phyloP scores from a whole-genome alignment of 2,888 invertebrate species.

The Apamea epomidion region DNA sequence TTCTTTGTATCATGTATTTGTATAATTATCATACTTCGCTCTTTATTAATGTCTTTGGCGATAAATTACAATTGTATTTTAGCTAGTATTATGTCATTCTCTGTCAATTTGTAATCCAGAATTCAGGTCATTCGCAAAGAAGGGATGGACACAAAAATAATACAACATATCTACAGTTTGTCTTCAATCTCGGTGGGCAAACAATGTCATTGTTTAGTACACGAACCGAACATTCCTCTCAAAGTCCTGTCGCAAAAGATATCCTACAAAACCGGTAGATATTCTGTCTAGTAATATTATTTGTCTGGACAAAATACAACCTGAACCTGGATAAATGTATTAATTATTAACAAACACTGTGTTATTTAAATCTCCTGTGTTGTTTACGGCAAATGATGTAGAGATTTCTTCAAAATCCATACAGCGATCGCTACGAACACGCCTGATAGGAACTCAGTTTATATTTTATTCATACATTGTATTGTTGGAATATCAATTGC shows the following conservation, averaged over 20 bases:
- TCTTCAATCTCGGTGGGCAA: constrained; percentile 54
- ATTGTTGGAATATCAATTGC: constrained; percentile 91
- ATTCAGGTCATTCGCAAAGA: background rate
- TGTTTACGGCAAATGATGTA: constrained; percentile 69
- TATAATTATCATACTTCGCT: background rate
- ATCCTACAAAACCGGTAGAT: constrained; percentile 24
- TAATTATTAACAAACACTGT: constrained; percentile 44
- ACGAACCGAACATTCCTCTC: constrained; percentile 42
- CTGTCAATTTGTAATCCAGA: background rate
- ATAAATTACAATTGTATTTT: background rate
- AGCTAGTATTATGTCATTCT: background rate
- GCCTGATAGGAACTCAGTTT: constrained; percentile 89
- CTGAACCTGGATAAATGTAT: constrained; percentile 24
- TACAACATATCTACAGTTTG: constrained; percentile 35
- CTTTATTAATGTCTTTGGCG: no score
- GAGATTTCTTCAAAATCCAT: constrained; percentile 82
- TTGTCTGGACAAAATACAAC: constrained; percentile 27
- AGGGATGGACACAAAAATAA: constrained; percentile 43
- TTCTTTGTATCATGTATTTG: background rate
- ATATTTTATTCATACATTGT: constrained; percentile 91
- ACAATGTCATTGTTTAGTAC: constrained; percentile 61
- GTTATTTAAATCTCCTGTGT: constrained; percentile 48
- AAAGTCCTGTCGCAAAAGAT: constrained; percentile 45
- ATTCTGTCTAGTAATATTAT: constrained; percentile 35
- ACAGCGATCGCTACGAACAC: constrained; percentile 84